Percentiles rank a stretch among this genome's conserved stretches.
Conservation (phyloP, 2,113 vertebrate genomes). For the Gasterosteus aculeatus region DNA sequence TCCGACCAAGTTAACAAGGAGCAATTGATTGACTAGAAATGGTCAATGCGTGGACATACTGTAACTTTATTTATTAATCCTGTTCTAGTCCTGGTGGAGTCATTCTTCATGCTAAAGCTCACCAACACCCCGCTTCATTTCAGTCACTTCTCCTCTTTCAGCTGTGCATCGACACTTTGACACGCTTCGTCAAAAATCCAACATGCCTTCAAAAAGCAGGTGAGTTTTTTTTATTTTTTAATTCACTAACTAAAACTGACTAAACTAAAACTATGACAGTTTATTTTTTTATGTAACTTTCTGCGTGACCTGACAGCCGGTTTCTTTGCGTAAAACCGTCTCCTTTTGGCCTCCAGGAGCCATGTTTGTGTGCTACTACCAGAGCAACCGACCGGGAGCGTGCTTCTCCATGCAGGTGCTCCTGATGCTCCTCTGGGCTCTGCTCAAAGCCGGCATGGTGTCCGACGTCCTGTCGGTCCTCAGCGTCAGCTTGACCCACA, state of each 20-base stretch:
- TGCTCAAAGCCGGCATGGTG: slow-evolving; percentile 82
- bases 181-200: slow-evolving; percentile 80
- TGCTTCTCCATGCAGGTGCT: slow-evolving; percentile 83
- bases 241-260: too few relatives aligned
- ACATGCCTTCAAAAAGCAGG: slow-evolving; percentile 88
- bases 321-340: not conserved
- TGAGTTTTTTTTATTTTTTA: slow-evolving; percentile 47
- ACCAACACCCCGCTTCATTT: not conserved
- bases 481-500: slow-evolving; percentile 75
- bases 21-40: too few relatives aligned
- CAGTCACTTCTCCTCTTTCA: slow-evolving; percentile 45
- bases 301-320: not conserved
- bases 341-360: slow-evolving; percentile 76
- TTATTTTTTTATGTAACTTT: not conserved
- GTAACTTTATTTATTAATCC: too few relatives aligned
- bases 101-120: not conserved
- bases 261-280: too few relatives aligned
- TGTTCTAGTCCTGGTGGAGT: not conserved
- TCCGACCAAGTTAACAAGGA: too few relatives aligned
- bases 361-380: slow-evolving; percentile 87
- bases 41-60: too few relatives aligned
- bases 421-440: slow-evolving; percentile 82
- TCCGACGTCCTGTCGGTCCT: slow-evolving; percentile 86
- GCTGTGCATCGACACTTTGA: slow-evolving; percentile 87
- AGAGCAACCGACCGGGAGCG: slow-evolving; percentile 78